Percentiles rank a stretch among this genome's conserved stretches.
Conservation (phyloP, 2,888 invertebrate species). For the Ernsta delagoae region DNA sequence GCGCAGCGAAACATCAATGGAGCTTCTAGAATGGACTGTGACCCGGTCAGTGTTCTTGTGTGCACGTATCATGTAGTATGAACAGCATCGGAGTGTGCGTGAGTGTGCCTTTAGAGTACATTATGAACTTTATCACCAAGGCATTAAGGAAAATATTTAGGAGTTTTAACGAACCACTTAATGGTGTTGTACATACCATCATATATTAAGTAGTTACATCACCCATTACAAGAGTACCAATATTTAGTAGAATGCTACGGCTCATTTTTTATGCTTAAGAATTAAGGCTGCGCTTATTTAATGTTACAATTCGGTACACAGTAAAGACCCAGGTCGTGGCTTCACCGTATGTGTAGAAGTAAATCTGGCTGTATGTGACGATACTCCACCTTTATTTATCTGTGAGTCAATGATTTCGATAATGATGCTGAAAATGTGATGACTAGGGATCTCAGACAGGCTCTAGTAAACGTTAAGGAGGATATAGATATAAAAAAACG, state of each 20-base stretch:
- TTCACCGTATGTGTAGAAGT: no score
- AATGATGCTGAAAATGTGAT: no score
- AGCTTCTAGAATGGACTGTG: constrained; percentile 73
- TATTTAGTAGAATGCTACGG: not conserved
- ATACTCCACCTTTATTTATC: no score
- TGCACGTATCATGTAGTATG: not conserved
- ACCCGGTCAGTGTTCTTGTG: constrained; percentile 62
- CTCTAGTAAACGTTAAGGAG: no score
- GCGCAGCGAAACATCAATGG: constrained; percentile 79
- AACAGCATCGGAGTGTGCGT: constrained; percentile 59
- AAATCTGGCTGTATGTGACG: no score
- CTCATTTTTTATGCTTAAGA: not conserved
- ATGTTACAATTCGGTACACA: not conserved
- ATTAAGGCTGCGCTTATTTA: not conserved
- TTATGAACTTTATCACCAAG: not conserved
- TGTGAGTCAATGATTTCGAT: no score
- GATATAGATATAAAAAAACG: no score
- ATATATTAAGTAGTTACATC: not conserved
- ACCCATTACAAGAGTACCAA: not conserved
- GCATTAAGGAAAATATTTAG: not conserved
- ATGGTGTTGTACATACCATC: not conserved
- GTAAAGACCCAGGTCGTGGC: no score
- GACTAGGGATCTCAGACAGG: no score
- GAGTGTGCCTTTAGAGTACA: not conserved
- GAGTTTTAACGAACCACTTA: not conserved